These are phyloP conservation scores for Takifugu rubripes DNA, from an alignment of 2,797 vertebrate species.

Conservation along the genomic window DNA sequence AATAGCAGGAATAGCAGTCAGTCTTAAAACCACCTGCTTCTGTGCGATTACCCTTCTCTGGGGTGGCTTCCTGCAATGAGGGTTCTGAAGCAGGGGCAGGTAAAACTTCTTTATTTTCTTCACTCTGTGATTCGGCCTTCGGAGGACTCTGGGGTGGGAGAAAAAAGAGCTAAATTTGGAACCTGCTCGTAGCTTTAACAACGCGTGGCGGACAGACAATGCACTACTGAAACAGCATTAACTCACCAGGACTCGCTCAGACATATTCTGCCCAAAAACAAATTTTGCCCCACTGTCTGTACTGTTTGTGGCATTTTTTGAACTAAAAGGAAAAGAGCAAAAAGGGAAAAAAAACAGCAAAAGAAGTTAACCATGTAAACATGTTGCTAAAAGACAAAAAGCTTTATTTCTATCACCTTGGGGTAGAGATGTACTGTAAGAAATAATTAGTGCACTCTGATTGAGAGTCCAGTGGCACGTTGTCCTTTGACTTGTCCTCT, in stretches of 20 bases:
- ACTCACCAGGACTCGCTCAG: constrained; percentile 95
- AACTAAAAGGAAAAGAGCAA: constrained; percentile 63
- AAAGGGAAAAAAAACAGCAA: constrained; percentile 2
- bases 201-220: constrained; percentile 32
- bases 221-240: constrained; percentile 5
- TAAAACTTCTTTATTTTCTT: constrained; percentile 83
- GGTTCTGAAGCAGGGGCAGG: constrained; percentile 82
- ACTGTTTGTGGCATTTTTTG: constrained; percentile 85
- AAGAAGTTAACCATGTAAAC: constrained; percentile 6
- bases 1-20: too few species aligned
- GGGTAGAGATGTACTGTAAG: constrained; percentile 92
- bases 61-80: constrained; percentile 86
- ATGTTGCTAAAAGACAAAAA: constrained; percentile 18
- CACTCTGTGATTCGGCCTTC: constrained; percentile 81
- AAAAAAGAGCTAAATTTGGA: constrained; percentile 1
- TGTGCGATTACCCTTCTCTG: constrained; percentile 85
- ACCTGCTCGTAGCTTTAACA: constrained; percentile 7
- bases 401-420: constrained; percentile 79
- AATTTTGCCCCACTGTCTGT: constrained; percentile 90
- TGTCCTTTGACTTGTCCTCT: constrained; percentile 74
- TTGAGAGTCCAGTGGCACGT: constrained; percentile 74
- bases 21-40: not conserved
- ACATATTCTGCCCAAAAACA: constrained; percentile 99
- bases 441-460: constrained; percentile 93
- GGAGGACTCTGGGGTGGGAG: constrained; percentile 84